Base-by-base conservation (phyloP, 1,140 invertebrate species). In the Leguminivora glycinivorella region DNA sequence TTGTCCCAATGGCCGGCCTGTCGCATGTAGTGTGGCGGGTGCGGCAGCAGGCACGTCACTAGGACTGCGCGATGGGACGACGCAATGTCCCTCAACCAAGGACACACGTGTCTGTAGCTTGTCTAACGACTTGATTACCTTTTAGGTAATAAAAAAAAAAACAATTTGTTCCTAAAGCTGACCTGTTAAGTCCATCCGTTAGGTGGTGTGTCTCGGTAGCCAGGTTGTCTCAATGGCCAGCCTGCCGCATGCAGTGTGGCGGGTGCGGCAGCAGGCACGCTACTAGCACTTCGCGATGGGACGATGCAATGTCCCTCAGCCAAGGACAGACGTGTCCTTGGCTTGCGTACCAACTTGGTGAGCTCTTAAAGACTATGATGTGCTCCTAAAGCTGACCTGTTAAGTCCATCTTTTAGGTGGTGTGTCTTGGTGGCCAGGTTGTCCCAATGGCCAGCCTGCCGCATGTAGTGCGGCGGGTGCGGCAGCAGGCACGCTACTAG, bases 1-100 rank as follows among this genome's bases (percentile, higher is more conserved):
- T 96, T 97, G 91, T 98, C 97, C 98, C 98, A 99, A 88, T 98
- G 96, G 6, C 98, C 98, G 31, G 98, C 98, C 71, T 99, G 96
- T 78, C 97, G 93, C 68, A 97, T 96, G 92, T 97, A 98, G 83
- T 98, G 97, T 14, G 96, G 95, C 66, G 96, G 96, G 91, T 97
- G 95, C 19, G 97, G 97, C 74, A 97, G 88, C 34, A 98, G 90
- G 83, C 96, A 97, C 24, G 96, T 95, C 60, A 98, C 92, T 92
- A 94, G 94, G 58, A 98, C 95, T 72, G 97, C 95, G 88, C 98
- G 97, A 90, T 98, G 96, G 3, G 94, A 95, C 85, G 95, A 95
- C 76, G 95, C 95, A 56, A 99, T 95, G 80, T 95, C 94, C 70
- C 96, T 95, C 38, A 99, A 86, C 98, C 98, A 99, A 29, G 95